Evolutionary conservation across 2,113 vertebrate species (phyloP), one percentile per base, ranked within the genome.

Genomic region (Motacilla tschutschensis): DNA sequence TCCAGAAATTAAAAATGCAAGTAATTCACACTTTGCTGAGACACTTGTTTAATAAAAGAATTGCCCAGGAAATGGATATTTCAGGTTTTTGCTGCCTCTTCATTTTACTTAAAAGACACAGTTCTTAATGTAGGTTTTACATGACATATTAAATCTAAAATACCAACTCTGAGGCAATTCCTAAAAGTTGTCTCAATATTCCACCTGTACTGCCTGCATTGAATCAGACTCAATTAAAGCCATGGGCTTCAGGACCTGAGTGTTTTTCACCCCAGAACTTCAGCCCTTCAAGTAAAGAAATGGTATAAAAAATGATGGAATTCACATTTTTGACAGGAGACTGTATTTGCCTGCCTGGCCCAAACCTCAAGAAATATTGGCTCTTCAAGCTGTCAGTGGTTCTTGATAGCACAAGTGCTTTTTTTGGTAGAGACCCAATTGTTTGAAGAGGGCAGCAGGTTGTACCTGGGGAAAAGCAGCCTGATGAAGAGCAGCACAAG

Each of bases 1-100:
- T 67, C 66, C n/a, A 88, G 58, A 79, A 86, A 84, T 69, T 79
- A 64, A 85, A 93, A 87, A 62, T 16, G 24, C 22, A 94, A 90
- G 81, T 82, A 87, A 76, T 59, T 77, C 75, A 78, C 21, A 55
- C 31, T 60, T 71, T 66, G 19, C 31, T 70, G 44, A 73, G 57
- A 74, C 25, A 43, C 14, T 40, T 65, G 57, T 72, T 54, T 20
- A 86, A 86, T 60, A 65, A 5, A 18, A 79, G 31, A 63, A 12
- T 82, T 65, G 58, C 43, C 24, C 36, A 84, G 47, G 60, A 91
- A 90, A 90, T 40, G 0, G 55, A 20, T 87, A 73, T 59, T 76
- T 79, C 59, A 76, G 36, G 25, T 24, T 90, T 88, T 79, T 88
- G 84, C 47, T 55, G 51, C 59, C 36, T 73, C 44, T 58, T 69